These are phyloP conservation scores for Thunnus maccoyii DNA, from an alignment of 2,113 vertebrate species.

Conservation along the genomic window DNA sequence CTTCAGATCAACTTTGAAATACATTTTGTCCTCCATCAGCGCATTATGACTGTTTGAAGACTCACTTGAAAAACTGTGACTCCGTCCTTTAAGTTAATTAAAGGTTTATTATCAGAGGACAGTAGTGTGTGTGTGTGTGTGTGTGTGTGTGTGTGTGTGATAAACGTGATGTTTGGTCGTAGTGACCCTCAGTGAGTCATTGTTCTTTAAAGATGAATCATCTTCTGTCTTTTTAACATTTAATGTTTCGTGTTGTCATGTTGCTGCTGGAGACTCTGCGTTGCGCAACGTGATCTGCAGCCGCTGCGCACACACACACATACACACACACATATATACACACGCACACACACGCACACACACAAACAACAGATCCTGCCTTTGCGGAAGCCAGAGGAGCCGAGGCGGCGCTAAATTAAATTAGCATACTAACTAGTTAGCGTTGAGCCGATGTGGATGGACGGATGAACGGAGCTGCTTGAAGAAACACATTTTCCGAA, in stretches of 20 bases:
- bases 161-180: neutral
- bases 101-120: too few relatives aligned
- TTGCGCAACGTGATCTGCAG: constrained; percentile 51
- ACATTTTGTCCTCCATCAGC: too few relatives aligned
- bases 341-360: neutral
- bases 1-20: too few relatives aligned
- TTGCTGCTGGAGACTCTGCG: neutral
- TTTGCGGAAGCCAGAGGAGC: constrained; percentile 72
- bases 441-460: constrained; percentile 56
- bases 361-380: constrained; percentile 23
- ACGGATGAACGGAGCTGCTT: constrained; percentile 47
- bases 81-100: too few relatives aligned
- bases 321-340: neutral
- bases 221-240: neutral
- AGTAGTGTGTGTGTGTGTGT: too few relatives aligned
- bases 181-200: neutral
- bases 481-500: neutral
- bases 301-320: neutral
- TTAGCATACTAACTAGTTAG: constrained; percentile 70
- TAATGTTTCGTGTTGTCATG: constrained; percentile 28
- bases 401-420: constrained; percentile 72
- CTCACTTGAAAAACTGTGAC: too few relatives aligned
- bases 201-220: neutral
- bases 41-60: too few relatives aligned
- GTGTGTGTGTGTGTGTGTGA: too few relatives aligned